Evolutionary conservation across 92 coral and sea anemone genomes (phyloP), one percentile per base, ranked within the genome.

Genomic region (Palythoa heliodiscus): DNA sequence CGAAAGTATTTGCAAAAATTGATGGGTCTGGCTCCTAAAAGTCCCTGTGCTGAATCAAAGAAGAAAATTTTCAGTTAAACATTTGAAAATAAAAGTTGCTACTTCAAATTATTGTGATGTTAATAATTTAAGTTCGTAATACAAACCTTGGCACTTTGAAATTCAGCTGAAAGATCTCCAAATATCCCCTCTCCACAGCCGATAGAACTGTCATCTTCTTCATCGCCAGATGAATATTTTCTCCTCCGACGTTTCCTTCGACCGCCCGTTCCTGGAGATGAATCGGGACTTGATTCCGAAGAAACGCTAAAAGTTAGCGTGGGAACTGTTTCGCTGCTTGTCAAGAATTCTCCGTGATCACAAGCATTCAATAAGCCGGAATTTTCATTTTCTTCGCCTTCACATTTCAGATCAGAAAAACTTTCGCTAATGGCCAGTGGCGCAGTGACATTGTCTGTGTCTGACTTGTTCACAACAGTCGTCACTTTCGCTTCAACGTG

Each of bases 111-210:
- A 47, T 50, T 16, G 11, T 12, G 16, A 20, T 29, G 60, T 80
- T 64, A 80, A 80, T 80, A 80, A 80, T 80, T 80, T 52, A 78
- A 47, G 61, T 79, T 23, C 5, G 74, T 23, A 20, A 80, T 68
- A 80, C 84, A 66, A 80, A 80, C 84, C 84, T 80, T 80, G 60
- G 84, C 84, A 39, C 84, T 80, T 50, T 80, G 84, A 80, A 80
- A 80, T 23, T 80, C 84, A 3, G 84, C 84, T 17, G 84, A 80
- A 66, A 80, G 84, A 38, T 80, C 84, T 52, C 84, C 84, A 11
- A 80, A 80, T 23, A 80, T 80, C 6, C 84, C 84, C 66, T 80
- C 84, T 43, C 84, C 84, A 67, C 84, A 80, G 19, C 84, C 84
- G 15, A 52, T 55, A 1, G 84, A 80, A 3, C 84, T 69, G 1